Evolutionary conservation across 37 sponge, comb jelly and placozoan genomes (phyloP).

Genomic region (Mnemiopsis leidyi): DNA sequence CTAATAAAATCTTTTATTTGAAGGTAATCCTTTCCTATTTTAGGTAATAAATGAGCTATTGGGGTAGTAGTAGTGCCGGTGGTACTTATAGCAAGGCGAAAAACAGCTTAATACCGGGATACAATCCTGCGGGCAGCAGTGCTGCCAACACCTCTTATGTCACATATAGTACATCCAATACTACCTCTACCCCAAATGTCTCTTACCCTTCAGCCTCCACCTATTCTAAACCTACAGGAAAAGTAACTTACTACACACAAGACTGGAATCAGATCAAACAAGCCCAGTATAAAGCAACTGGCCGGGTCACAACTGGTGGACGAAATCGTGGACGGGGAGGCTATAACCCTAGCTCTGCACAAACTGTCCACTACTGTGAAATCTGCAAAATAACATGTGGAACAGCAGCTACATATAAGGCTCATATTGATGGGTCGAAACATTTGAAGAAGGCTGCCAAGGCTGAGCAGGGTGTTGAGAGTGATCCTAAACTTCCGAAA

Average conservation of each 20-base stretch:
- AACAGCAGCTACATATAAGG: slow-evolving; percentile 78
- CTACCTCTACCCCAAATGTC: slow-evolving; percentile 57
- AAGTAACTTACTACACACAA: slow-evolving; percentile 56
- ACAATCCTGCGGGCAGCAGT: slow-evolving; percentile 46
- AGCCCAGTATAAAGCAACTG: slow-evolving; percentile 60
- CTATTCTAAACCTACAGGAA: slow-evolving; percentile 31
- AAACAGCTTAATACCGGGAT: slow-evolving; percentile 65
- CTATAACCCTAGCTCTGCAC: not conserved
- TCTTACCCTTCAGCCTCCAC: slow-evolving; percentile 58
- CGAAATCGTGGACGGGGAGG: slow-evolving; percentile 35
- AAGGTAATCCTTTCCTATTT: slow-evolving; percentile 38
- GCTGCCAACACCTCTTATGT: slow-evolving; percentile 49
- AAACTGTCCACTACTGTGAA: slow-evolving; percentile 76
- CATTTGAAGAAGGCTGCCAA: slow-evolving; percentile 80
- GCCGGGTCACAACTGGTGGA: not conserved
- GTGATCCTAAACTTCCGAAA: slow-evolving; percentile 3
- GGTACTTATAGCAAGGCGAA: slow-evolving; percentile 50
- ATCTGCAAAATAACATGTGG: slow-evolving; percentile 83
- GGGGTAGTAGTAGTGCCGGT: slow-evolving; percentile 59
- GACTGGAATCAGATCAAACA: slow-evolving; percentile 35
- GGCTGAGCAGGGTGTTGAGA: slow-evolving; percentile 42
- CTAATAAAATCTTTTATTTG: slow-evolving; percentile 42
- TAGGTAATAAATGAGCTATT: slow-evolving; percentile 61
- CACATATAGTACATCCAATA: slow-evolving; percentile 40
- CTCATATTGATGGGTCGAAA: slow-evolving; percentile 83